A percentile compares a stretch with the other conserved stretches of the same genome.
Evolutionary conservation across 2,113 vertebrate genomes (phyloP).

Genomic region (Chunga burmeisteri): DNA sequence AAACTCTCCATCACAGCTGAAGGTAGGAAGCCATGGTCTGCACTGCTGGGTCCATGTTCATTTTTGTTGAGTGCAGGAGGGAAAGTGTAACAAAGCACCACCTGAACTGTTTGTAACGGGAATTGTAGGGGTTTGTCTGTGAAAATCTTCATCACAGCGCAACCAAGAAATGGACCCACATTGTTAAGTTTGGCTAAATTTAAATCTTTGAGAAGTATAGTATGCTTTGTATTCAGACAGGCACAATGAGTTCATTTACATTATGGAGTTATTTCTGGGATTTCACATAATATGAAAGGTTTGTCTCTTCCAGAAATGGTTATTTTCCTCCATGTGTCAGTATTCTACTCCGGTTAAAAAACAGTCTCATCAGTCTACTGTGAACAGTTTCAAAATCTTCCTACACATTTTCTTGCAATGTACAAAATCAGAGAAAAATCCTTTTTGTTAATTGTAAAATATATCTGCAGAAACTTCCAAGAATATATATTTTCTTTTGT

Average conservation of each 20-base stretch:
- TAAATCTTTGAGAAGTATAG: neutral
- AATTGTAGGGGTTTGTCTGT: neutral
- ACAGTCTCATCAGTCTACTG: neutral
- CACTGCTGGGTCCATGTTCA: neutral
- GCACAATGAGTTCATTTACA: neutral
- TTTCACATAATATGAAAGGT: neutral
- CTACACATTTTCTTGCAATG: neutral
- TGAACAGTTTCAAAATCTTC: neutral
- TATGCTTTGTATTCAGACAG: neutral
- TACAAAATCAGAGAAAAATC: neutral
- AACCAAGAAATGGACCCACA: neutral
- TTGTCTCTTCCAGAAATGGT: neutral
- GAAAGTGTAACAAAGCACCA: neutral
- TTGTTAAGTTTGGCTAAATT: neutral
- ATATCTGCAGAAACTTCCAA: neutral
- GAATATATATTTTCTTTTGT: neutral
- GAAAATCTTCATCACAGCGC: neutral
- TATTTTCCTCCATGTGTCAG: neutral
- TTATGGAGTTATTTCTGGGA: neutral
- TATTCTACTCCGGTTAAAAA: neutral
- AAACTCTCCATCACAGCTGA: accelerated
- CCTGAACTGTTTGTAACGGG: neutral
- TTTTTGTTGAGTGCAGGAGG: neutral
- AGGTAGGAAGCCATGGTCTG: neutral
- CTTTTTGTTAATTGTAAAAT: neutral